Base-by-base conservation (phyloP, 53 echinoderm and acorn worm genomes). In the Luidia sarsii region DNA sequence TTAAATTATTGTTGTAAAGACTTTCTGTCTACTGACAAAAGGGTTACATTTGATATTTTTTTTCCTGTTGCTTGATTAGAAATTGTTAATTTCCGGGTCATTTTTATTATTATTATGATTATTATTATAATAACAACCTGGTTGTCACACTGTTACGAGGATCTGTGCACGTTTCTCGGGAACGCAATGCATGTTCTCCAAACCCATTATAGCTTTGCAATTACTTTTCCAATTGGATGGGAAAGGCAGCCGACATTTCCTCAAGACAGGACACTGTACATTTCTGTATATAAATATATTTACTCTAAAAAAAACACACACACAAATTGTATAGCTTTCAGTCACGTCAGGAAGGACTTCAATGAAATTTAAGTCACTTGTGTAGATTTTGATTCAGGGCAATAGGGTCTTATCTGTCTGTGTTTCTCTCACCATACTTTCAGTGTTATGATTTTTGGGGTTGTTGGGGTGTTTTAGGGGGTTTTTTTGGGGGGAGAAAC, bases 271-370 rank as follows among this genome's bases (percentile, higher is more conserved):
- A n/a, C 6, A 41, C 41, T 77, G 77, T 77, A 77, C 61, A 77
- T 77, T 77, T 60, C 60, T 77, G 61, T 70, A 72, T 56, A 72
- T 77, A 77, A 61, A 41, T 60, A 61, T 77, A 77, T 61, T 48
- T 57, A 74, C 74, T 60, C 43, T 57, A 60, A 57, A 74, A n/a
- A n/a, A n/a, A n/a, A n/a, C n/a, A n/a, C n/a, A n/a, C n/a, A n/a
- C n/a, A n/a, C 41, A 41, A 41, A 41, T 41, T 77, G 59, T 77
- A 61, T 77, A 77, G 38, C 77, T 61, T 77, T 77, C 61, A 46
- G 61, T 59, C 37, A 72, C 19, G n/a, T n/a, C n/a, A 54, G 15
- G 9, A 24, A 67, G 9, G 22, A n/a, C n/a, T 21, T 43, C 28
- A 57, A 57, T 35, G 30, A 60, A 27, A 60, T 27, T 6, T 38